Evolutionary conservation across 2,797 vertebrate species (phyloP), one percentile per base, ranked within the genome.

Genomic region (Rhynchotus rufescens): DNA sequence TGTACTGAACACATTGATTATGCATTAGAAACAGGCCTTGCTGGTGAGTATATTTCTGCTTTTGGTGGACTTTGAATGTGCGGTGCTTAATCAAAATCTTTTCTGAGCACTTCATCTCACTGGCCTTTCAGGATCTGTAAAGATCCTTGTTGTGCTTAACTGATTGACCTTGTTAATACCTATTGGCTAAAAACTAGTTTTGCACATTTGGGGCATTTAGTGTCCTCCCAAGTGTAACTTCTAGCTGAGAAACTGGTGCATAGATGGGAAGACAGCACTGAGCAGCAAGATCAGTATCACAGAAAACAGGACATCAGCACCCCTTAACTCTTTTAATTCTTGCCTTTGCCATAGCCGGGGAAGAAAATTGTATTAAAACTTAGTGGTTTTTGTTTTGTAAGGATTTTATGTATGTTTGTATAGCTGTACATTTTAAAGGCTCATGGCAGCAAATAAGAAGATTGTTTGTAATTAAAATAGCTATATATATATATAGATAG

Each of bases 1-100:
- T 99, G 99, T 96, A 98, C 99, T 89, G 99, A 99, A 15, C 99
- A 99, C 97, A 99, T 99, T 61, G 99, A 99, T 98, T 99, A 99
- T 80, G 99, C 99, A 88, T 98, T 99, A 94, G 99, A 99, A 98
- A 99, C 99, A 74, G 99, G 99, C 92, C 99, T 99, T 83, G 98
- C 98, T 96, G 99, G 99, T 99, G 98, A 91, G 96, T 95, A 59
- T 66, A 82, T 52, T 17, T 80, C 86, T 80, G 17, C 73, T 26
- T 88, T 45, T 45, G 52, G 28, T n/a, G 52, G 52, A 32, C 57
- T 34, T 60, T 52, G 49, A 49, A 68, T 36, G n/a, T 67, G n/a
- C 34, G 45, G 22, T 66, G 23, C 52, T 56, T 56, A 56, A 56
- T 56, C 16, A 56, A 56, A 56, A 12, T 38, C 32, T 78, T 91